phyloP scores from a whole-genome alignment of 2,113 vertebrate species.

The Psilopsiagon aurifrons region DNA sequence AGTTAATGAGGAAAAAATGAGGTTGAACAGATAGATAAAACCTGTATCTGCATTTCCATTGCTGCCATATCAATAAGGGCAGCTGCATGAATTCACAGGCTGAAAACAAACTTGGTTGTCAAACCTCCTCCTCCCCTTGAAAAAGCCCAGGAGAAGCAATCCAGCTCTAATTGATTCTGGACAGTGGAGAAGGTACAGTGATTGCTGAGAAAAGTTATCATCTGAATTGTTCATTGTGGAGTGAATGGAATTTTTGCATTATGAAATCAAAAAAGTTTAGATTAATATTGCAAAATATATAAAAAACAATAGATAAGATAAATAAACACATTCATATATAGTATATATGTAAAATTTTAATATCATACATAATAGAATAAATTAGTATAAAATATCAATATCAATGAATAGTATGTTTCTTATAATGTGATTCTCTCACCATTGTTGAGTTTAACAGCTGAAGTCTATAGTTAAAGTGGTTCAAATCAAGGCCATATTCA shows the following conservation, averaged over 20 bases:
- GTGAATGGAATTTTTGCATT: not conserved
- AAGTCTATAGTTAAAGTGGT: not conserved
- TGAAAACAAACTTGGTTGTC: not conserved
- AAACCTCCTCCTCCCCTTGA: not conserved
- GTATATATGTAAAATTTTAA: accelerated
- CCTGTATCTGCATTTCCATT: not conserved
- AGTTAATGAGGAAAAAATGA: not conserved
- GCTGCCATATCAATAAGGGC: accelerated
- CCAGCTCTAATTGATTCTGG: not conserved
- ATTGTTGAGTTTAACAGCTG: not conserved
- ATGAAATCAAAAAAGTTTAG: not conserved
- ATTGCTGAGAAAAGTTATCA: not conserved
- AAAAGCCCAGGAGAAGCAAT: not conserved
- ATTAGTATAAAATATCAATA: not conserved
- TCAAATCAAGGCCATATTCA: not conserved
- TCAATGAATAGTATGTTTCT: not conserved
- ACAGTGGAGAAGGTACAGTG: not conserved
- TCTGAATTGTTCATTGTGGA: not conserved
- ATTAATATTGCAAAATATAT: not conserved
- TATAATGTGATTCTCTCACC: not conserved
- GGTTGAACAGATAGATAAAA: not conserved
- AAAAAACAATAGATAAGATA: not conserved
- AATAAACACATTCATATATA: not conserved
- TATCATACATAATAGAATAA: not conserved
- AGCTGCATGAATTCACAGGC: not conserved